Evolutionary conservation across 2,797 vertebrate genomes (phyloP).

Genomic region (Pelobates cultripes): DNA sequence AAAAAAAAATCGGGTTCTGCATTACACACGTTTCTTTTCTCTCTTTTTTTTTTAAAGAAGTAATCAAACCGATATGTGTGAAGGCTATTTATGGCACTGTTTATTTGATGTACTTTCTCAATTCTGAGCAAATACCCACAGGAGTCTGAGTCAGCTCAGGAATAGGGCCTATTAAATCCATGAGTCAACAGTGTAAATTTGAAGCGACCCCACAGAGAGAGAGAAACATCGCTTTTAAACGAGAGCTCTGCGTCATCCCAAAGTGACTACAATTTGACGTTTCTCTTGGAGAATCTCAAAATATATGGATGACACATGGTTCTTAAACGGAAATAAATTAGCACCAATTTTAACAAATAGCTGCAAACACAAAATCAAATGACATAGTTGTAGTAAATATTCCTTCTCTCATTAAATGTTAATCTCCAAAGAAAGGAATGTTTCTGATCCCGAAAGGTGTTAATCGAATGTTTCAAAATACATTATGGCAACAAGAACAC

Average conservation of each 20-base stretch:
- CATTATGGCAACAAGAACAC: too few relatives aligned
- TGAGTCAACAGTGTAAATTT: constrained; percentile 47
- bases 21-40: too few relatives aligned
- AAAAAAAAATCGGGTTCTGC: too few relatives aligned
- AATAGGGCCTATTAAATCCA: constrained; percentile 33
- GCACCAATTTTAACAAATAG: neutral
- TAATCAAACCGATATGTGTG: neutral
- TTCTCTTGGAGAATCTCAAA: neutral
- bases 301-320: neutral
- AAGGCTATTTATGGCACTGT: constrained; percentile 22
- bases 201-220: constrained; percentile 26
- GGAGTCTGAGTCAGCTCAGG: constrained; percentile 28
- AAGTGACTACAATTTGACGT: neutral
- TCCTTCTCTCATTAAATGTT: neutral
- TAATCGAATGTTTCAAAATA: neutral
- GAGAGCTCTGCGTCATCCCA: constrained; percentile 18
- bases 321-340: neutral
- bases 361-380: neutral
- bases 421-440: neutral
- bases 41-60: neutral
- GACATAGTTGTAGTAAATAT: neutral
- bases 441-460: neutral
- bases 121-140: constrained; percentile 5
- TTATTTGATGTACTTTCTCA: neutral
- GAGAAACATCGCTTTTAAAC: constrained; percentile 22